Percentiles rank a stretch among this genome's conserved stretches.
These are phyloP conservation scores for Crocuta crocuta DNA, from an alignment of 2,113 vertebrate species.

Conservation along the genomic window DNA sequence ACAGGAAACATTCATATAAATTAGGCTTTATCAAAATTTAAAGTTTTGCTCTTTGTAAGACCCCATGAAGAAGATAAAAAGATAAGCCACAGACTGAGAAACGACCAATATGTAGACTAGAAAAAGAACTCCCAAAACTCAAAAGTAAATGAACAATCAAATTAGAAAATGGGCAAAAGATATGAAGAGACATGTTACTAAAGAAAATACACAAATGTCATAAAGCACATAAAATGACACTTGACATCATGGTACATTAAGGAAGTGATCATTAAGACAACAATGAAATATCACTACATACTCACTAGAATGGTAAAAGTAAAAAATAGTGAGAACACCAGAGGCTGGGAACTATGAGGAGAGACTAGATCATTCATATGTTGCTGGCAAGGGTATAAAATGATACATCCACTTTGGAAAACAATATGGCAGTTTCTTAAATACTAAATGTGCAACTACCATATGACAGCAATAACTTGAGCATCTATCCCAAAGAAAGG, in stretches of 20 bases:
- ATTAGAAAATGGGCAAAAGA: conserved; percentile 10
- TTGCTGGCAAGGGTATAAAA: background rate
- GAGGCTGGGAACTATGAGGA: conserved; percentile 26
- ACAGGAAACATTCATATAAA: no score
- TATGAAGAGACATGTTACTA: background rate
- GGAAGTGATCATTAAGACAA: conserved; percentile 11
- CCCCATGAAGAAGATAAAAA: no score
- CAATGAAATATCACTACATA: background rate
- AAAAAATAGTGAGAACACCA: background rate
- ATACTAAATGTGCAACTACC: background rate
- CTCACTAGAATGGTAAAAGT: background rate
- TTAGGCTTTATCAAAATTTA: no score
- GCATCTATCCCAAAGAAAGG: background rate
- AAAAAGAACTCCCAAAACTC: background rate
- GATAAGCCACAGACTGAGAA: no score
- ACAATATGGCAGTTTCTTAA: conserved; percentile 36
- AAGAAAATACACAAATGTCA: background rate
- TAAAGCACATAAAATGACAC: background rate
- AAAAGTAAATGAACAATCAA: background rate
- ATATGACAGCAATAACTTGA: background rate
- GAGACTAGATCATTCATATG: background rate
- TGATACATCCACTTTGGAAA: background rate
- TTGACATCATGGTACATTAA: background rate
- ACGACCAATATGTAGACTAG: no score
- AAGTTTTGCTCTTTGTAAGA: no score